Evolutionary conservation across 2,797 vertebrate genomes (phyloP).

Genomic region (Salmo trutta): DNA sequence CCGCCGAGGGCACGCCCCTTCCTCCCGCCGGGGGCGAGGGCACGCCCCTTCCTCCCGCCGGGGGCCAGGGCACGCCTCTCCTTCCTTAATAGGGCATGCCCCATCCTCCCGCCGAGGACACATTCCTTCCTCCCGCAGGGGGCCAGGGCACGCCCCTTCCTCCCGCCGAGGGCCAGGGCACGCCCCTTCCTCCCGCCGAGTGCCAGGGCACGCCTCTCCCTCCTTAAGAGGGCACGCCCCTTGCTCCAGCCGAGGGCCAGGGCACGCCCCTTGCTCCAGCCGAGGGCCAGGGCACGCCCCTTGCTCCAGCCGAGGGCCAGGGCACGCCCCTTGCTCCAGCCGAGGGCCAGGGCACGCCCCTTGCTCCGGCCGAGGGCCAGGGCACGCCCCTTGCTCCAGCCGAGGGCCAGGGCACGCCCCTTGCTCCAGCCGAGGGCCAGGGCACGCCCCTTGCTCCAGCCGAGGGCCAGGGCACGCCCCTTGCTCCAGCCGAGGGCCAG

Average conservation of each 20-base stretch:
- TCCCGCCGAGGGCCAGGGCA: not conserved
- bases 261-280: slow-evolving; percentile 17
- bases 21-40: not conserved
- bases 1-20: slow-evolving; percentile 9
- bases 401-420: not conserved
- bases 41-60: not conserved
- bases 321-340: not conserved
- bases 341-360: not conserved
- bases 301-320: not conserved
- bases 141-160: not conserved
- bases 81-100: not conserved
- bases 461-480: not conserved
- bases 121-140: not conserved
- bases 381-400: not conserved
- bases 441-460: not conserved
- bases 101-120: slow-evolving; percentile 17
- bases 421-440: not conserved
- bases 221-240: not conserved
- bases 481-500: not conserved
- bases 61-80: not conserved
- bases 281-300: not conserved
- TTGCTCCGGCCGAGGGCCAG: slow-evolving; percentile 4
- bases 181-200: not conserved
- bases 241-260: too few species aligned
- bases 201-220: not conserved